These are phyloP conservation scores for Rafetus swinhoei DNA, from an alignment of 2,113 vertebrate species.

Conservation along the genomic window DNA sequence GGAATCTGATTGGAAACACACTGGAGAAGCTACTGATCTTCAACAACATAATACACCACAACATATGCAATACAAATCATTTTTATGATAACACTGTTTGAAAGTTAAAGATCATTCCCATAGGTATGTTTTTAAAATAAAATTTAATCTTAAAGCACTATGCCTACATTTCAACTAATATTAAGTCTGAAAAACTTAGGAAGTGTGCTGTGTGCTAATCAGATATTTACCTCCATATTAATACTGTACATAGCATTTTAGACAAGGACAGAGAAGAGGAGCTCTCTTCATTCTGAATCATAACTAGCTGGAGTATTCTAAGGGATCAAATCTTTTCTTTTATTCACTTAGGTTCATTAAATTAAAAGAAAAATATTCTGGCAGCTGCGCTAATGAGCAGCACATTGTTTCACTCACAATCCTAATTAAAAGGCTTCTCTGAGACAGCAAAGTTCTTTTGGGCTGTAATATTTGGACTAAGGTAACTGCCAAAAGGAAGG, in stretches of 20 bases:
- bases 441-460: background rate
- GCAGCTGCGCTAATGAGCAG: background rate
- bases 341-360: background rate
- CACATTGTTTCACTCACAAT: background rate
- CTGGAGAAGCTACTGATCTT: background rate
- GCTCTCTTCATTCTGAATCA: background rate
- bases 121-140: background rate
- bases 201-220: background rate
- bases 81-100: background rate
- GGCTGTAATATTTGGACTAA: background rate
- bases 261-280: background rate
- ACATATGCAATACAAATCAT: background rate
- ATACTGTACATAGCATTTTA: background rate
- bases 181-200: background rate
- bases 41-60: background rate
- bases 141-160: background rate
- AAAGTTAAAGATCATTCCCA: background rate
- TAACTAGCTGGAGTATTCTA: background rate
- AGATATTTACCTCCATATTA: background rate
- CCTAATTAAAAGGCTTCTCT: background rate
- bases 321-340: background rate
- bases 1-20: background rate
- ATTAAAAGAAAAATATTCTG: background rate
- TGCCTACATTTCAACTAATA: background rate
- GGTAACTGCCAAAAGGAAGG: fast-evolving